Base-by-base conservation (phyloP, 2,888 invertebrate species). In the Cantharis rufa region DNA sequence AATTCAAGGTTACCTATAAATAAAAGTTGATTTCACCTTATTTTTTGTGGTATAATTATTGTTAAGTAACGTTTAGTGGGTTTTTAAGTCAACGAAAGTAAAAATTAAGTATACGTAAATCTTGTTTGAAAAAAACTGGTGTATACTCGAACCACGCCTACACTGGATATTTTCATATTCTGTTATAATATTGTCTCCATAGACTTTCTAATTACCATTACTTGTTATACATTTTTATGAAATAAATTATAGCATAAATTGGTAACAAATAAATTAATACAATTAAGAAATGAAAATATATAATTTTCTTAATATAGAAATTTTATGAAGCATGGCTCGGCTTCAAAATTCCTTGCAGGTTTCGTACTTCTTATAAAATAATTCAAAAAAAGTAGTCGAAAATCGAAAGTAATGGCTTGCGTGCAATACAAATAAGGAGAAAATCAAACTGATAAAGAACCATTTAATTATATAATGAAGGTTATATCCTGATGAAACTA, bases 1-100 rank as follows among this genome's bases (percentile, higher is more conserved):
- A 48, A 48, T 48, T 48, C 48, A 48, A 48, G 48, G 48, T 48
- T 48, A 48, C 48, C 48, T 48, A 48, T 48, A 48, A 48, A 48
- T 48, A 48, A 48, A 48, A 48, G 48, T 48, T n/a, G 48, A 64
- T 64, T 64, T 64, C 21, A 64, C 16, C 21, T 64, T 15, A 16
- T 28, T 69, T 69, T 16, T 69, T 69, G 15, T 48, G 62, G 68
- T 21, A 69, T 69, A 66, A 71, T 32, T 66, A 70, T 68, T 72
- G 61, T 75, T 69, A 77, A 62, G 78, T 77, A 79, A 79, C 27
- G 16, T 64, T 78, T 79, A 76, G 73, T 79, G 70, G 80, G 80
- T 80, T 79, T 80, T 75, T 70, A 77, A 80, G 78, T 77, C 78
- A 78, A 74, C 68, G 82, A 81, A 81, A 82, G 81, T 80, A 78